A percentile compares a stretch with the other conserved stretches of the same genome.
These are phyloP conservation scores for Cossypha heuglini DNA, from an alignment of 2,797 vertebrate species.

Conservation along the genomic window DNA sequence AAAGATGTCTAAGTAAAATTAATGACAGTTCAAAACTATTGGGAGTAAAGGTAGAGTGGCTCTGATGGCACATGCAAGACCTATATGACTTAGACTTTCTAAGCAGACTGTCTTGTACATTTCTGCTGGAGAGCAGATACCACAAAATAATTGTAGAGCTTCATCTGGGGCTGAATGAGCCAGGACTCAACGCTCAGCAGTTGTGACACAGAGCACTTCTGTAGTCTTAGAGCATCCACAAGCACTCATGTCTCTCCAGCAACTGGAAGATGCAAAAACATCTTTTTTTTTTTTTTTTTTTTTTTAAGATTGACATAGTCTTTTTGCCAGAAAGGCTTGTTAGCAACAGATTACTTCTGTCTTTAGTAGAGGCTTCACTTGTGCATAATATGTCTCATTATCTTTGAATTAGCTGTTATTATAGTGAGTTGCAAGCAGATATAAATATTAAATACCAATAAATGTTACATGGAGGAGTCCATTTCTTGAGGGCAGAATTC, in stretches of 20 bases:
- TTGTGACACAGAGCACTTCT: not conserved
- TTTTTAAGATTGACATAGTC: not conserved
- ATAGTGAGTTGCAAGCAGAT: not conserved
- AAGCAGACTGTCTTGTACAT: not conserved
- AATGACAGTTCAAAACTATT: not conserved
- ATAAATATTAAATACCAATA: slow-evolving; percentile 27
- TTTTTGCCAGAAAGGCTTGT: not conserved
- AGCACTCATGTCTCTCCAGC: not conserved
- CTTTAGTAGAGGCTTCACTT: not conserved
- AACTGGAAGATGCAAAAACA: not conserved
- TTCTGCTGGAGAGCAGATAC: not conserved
- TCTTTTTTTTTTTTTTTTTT: not conserved
- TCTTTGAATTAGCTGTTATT: not conserved
- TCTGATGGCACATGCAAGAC: not conserved
- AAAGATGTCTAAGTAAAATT: not conserved
- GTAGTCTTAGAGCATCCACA: not conserved
- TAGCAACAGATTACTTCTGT: not conserved
- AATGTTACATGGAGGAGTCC: not conserved
- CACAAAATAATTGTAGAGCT: not conserved
- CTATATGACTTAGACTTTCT: not conserved
- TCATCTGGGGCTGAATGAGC: not conserved
- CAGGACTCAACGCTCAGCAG: not conserved
- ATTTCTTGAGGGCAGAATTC: not conserved
- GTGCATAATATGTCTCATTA: not conserved
- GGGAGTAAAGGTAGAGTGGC: not conserved